These are phyloP conservation scores for Marasmarcha lunaedactyla DNA, from an alignment of 2,888 invertebrate species.

Conservation along the genomic window DNA sequence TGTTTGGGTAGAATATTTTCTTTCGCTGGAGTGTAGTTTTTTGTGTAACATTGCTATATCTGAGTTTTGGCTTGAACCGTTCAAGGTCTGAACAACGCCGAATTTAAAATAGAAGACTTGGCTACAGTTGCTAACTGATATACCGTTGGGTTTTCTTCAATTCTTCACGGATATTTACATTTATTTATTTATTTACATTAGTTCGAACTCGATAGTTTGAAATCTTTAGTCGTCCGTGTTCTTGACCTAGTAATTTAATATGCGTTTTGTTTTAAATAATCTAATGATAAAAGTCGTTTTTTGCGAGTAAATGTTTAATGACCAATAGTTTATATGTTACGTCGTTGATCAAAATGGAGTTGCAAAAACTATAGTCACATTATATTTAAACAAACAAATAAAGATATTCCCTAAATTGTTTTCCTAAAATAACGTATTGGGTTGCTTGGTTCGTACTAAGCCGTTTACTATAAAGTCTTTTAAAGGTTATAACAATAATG, in stretches of 20 bases:
- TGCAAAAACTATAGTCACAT: no score
- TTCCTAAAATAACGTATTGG: no score
- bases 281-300: no score
- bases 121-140: not conserved
- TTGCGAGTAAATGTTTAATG: no score
- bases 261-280: no score
- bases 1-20: not conserved
- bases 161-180: not conserved
- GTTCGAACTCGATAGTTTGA: not conserved
- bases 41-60: constrained; percentile 12
- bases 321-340: no score
- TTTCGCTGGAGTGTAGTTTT: not conserved
- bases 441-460: no score
- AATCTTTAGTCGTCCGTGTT: not conserved
- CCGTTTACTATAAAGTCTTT: no score
- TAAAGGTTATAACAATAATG: no score
- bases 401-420: no score
- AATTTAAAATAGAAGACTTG: not conserved
- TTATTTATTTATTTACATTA: not conserved
- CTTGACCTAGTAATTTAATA: not conserved
- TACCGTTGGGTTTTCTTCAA: not conserved
- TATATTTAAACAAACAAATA: no score
- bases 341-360: no score
- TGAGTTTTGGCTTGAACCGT: constrained; percentile 21
- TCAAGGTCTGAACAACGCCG: constrained; percentile 23